These are phyloP conservation scores for Oncorhynchus nerka DNA, from an alignment of 2,113 vertebrate species.

Conservation along the genomic window DNA sequence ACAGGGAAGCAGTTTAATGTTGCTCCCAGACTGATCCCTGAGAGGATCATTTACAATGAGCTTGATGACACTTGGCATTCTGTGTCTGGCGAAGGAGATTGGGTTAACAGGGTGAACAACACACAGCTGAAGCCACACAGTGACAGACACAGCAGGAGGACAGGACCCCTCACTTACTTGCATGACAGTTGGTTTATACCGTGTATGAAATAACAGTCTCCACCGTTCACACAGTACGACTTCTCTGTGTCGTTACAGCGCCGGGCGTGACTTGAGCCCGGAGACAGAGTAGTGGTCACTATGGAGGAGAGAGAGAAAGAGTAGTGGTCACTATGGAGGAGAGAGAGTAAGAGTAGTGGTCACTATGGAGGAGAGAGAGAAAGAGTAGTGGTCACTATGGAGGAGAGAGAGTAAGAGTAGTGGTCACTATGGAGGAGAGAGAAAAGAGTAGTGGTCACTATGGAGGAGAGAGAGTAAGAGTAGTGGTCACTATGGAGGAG, in stretches of 20 bases:
- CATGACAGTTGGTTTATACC: slow-evolving; percentile 97
- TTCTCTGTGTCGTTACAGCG: slow-evolving; percentile 97
- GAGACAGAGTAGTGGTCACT: slow-evolving; percentile 88
- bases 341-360: slow-evolving; percentile 31
- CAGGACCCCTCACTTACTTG: slow-evolving; percentile 84
- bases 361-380: slow-evolving; percentile 24
- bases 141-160: background rate
- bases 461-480: background rate
- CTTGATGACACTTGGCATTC: background rate
- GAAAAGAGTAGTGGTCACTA: slow-evolving; percentile 44
- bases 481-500: slow-evolving; percentile 47
- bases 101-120: background rate
- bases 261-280: slow-evolving; percentile 88
- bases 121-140: background rate
- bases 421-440: slow-evolving; percentile 43
- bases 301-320: slow-evolving; percentile 12
- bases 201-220: slow-evolving; percentile 98
- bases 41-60: background rate
- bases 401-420: slow-evolving; percentile 10
- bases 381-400: slow-evolving; percentile 45
- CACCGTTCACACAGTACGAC: slow-evolving; percentile 93
- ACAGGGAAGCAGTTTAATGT: background rate
- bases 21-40: background rate
- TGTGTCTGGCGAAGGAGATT: background rate
- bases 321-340: slow-evolving; percentile 47